Evolutionary conservation across 1,140 invertebrate genomes (phyloP), one percentile per base, ranked within the genome.

Genomic region (Physella acuta): DNA sequence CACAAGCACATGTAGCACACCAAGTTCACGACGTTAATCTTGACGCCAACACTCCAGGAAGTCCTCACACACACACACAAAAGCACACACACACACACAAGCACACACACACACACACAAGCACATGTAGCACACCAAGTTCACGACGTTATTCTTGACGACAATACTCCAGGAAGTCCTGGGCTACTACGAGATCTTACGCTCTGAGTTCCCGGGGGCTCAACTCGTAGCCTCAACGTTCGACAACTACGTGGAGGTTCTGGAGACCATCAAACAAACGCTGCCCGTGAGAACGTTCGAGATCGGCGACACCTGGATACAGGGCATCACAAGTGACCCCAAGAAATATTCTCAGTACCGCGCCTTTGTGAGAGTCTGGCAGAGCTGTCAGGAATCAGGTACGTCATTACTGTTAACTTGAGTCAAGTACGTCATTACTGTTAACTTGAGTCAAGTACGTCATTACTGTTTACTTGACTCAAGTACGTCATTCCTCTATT

Each of bases 231-330:
- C 75, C 11, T 79, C 77, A 4, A 77, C 71, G 26, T 76, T 82
- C 58, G 81, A 81, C 30, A 61, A 76, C 1, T 82, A 74, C 63
- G 70, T 80, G 36, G 67, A 68, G 58, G 73, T 72, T 14, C 64
- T 79, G 16, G 30, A 70, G 30, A 60, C 68, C 36, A 68, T 76
- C 14, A 73, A 71, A 51, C 26, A 52, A 26, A 44, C 53, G 14
- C 56, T 79, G 26, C 79, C 79, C 16, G 55, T 75, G 2, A 34
- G 77, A 3, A 72, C 61, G 5, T 49, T 75, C 53, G 81, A 82
- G 58, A 76, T 82, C 2, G 80, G 81, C 20, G 81, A 82, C 70
- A 82, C 81, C 0, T 82, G 81, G 81, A 82, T 82, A 55, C 75
- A 79, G 67, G 81, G 81, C n/a, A 74, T 80, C 16, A 63, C 78